phyloP scores from a whole-genome alignment of 2,888 invertebrate species.

The Dascillus cervinus region DNA sequence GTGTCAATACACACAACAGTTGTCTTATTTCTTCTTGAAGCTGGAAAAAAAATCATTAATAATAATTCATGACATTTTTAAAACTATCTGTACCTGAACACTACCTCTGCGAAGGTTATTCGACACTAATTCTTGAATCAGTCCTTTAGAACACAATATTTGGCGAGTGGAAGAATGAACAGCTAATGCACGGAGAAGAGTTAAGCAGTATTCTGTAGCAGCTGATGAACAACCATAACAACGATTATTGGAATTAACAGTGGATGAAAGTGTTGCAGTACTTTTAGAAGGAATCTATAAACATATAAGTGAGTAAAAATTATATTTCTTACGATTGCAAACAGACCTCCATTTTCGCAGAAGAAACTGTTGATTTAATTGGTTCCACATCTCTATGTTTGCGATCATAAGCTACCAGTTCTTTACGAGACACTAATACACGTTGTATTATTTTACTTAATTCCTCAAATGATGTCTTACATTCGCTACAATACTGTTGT shows the following conservation, averaged over 20 bases:
- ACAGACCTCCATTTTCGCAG: no score
- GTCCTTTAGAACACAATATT: conserved; percentile 72
- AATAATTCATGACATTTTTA: background rate
- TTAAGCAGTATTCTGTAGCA: conserved; percentile 90
- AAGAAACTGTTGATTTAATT: conserved; percentile 14
- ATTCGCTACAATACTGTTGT: conserved; percentile 92
- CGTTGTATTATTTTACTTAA: conserved; percentile 84
- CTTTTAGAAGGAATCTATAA: no score
- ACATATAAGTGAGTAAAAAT: no score
- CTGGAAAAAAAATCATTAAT: no score
- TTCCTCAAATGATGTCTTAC: conserved; percentile 91
- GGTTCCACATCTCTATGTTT: conserved; percentile 60
- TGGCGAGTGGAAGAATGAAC: conserved; percentile 68
- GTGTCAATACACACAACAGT: conserved; percentile 78
- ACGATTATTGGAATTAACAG: conserved; percentile 46
- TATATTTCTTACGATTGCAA: no score
- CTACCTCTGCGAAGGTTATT: conserved; percentile 85
- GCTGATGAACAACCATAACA: conserved; percentile 87
- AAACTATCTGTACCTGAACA: conserved; percentile 47
- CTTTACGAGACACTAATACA: conserved; percentile 84
- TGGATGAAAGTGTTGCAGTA: background rate
- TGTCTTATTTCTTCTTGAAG: conserved; percentile 86
- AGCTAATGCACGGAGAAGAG: conserved; percentile 81
- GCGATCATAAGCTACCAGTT: conserved; percentile 85
- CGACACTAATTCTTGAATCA: conserved; percentile 83